Base-by-base conservation (phyloP, 2,113 vertebrate genomes). In the Epinephelus fuscoguttatus region DNA sequence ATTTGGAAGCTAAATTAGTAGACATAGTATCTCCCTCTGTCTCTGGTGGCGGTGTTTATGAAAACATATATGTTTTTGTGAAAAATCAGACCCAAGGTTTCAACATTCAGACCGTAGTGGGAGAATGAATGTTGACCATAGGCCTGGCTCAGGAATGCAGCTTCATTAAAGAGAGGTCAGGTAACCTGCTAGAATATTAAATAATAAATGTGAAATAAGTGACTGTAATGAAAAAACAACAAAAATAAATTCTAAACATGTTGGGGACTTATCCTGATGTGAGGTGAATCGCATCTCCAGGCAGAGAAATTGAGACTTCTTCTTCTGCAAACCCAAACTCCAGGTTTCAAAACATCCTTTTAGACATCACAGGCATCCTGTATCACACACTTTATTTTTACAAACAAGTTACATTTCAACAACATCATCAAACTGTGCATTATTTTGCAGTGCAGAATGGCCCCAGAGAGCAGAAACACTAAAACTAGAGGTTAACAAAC, bases 51-150 rank as follows among this genome's bases (percentile, higher is more conserved):
- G 94, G 92, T 72, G 89, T 90, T 33, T 6, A 75, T 3, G 21
- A 78, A 2, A 78, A 82, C 8, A 1, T 37, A 6, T 6, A 6
- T 37, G 8, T 95, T 47, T 71, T 88, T 2, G 91, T 94, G 49
- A 76, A 66, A 56, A 83, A 88, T 23, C 91, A 91, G 19, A 88
- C 53, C 53, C 40, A 68, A 11, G 78, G 59, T 3, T 81, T 68
- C 13, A 81, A 80, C 30, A 91, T 94, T 70, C 66, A 82, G 45
- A 89, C 85, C 3, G 1, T 63, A 2, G 49, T 94, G n/a, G 93
- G 92, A n/a, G 69, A 88, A 15, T 78, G 25, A 3, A 0, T 18
- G 17, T 49, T 95, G 78, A 92, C 88, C 2, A 3, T 72, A 7
- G 50, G 12, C 3, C 42, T 93, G 64, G 92, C 89, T 42, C 30